phyloP scores from a whole-genome alignment of 2,797 vertebrate genomes.

The Lagocephalus sceleratus region DNA sequence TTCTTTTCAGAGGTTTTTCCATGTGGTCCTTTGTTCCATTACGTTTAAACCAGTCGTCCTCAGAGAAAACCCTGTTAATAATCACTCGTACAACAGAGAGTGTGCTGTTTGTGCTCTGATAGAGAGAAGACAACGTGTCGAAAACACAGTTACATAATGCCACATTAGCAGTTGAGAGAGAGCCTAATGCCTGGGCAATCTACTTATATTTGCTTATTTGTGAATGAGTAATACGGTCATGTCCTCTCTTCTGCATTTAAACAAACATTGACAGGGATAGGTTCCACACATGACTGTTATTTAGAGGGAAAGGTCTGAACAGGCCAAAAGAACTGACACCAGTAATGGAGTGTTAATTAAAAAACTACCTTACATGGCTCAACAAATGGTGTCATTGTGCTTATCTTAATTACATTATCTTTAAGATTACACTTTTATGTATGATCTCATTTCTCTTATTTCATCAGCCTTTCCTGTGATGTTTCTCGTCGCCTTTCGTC shows the following conservation, averaged over 20 bases:
- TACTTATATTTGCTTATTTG: constrained; percentile 42
- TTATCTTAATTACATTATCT: too few relatives aligned
- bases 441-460: too few relatives aligned
- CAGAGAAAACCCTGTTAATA: constrained; percentile 38
- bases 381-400: too few relatives aligned
- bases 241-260: constrained; percentile 8
- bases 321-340: constrained; percentile 11
- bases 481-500: constrained; percentile 13
- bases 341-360: neutral
- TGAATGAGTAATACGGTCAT: constrained; percentile 30
- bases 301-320: constrained; percentile 5
- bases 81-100: constrained; percentile 38
- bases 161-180: constrained; percentile 21
- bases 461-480: constrained; percentile 4
- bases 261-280: constrained; percentile 16
- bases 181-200: constrained; percentile 31
- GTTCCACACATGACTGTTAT: neutral
- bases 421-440: too few relatives aligned
- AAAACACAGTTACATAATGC: constrained; percentile 37
- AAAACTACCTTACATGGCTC: too few relatives aligned
- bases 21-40: constrained; percentile 47
- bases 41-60: constrained; percentile 39
- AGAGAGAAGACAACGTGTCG: constrained; percentile 33
- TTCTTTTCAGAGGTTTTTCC: constrained; percentile 43
- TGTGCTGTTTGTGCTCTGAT: constrained; percentile 23